A percentile compares a stretch with the other conserved stretches of the same genome.
Evolutionary conservation across 2,888 invertebrate genomes (phyloP).

Genomic region (Eilema sororculum): DNA sequence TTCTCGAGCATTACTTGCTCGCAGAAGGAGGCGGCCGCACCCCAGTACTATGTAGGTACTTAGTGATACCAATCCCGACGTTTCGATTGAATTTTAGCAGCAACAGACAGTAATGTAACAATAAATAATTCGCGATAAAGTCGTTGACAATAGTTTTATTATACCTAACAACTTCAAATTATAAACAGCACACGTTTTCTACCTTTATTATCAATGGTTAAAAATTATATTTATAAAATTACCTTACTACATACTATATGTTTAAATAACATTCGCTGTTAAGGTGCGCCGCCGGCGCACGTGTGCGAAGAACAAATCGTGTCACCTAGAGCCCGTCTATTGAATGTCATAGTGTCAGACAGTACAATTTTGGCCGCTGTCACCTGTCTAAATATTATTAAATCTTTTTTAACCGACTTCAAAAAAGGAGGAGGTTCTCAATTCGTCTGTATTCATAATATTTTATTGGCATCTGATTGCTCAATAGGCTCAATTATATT

Average conservation of each 20-base stretch:
- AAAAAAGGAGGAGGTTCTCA: too few relatives aligned
- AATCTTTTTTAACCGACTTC: too few relatives aligned
- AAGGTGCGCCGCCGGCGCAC: background rate
- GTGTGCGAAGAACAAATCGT: background rate
- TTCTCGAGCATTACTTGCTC: too few relatives aligned
- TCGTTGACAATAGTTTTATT: too few relatives aligned
- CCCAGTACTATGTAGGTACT: too few relatives aligned
- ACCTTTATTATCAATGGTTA: background rate
- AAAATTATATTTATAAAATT: background rate
- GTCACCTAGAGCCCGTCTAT: background rate
- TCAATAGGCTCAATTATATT: background rate
- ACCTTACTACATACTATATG: background rate
- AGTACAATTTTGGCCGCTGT: background rate
- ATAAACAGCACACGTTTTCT: background rate
- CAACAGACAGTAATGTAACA: too few relatives aligned
- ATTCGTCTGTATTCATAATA: too few relatives aligned
- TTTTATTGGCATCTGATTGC: too few relatives aligned
- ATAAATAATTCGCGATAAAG: too few relatives aligned
- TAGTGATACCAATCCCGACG: too few relatives aligned
- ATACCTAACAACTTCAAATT: background rate
- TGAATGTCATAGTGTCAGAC: background rate
- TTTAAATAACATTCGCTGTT: background rate
- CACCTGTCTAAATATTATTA: background rate
- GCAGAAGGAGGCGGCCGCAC: too few relatives aligned
- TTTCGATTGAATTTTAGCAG: too few relatives aligned